phyloP scores from a whole-genome alignment of 2,797 vertebrate genomes.

The Phoebastria nigripes region DNA sequence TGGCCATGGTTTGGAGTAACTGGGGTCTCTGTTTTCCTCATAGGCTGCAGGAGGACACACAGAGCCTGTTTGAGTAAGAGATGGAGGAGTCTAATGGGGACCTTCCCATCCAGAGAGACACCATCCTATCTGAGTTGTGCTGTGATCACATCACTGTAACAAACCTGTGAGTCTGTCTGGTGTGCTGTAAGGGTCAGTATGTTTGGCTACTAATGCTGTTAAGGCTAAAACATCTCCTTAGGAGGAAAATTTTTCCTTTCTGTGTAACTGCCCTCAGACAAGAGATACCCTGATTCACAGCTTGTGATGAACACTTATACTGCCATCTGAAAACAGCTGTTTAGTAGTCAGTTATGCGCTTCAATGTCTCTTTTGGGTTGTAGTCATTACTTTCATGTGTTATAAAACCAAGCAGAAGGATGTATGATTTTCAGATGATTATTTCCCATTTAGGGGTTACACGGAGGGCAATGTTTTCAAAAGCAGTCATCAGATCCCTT shows the following conservation, averaged over 20 bases:
- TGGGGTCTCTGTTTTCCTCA: not conserved
- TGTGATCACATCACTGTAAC: not conserved
- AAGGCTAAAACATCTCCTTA: not conserved
- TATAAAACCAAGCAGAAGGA: not conserved
- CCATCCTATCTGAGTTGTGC: not conserved
- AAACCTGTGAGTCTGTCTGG: conserved; percentile 41
- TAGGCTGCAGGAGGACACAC: not conserved
- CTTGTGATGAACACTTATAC: not conserved
- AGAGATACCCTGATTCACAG: not conserved
- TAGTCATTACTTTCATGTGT: not conserved
- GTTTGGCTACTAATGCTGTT: not conserved
- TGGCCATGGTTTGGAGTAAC: not conserved
- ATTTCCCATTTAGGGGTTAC: not conserved
- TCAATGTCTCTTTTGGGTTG: not conserved
- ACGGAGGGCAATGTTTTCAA: not conserved
- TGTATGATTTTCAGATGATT: not conserved
- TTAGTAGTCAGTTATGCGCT: not conserved
- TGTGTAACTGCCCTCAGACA: not conserved
- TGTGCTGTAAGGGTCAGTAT: not conserved
- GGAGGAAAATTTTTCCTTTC: not conserved
- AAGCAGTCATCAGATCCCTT: not conserved
- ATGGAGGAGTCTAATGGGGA: conserved; percentile 21
- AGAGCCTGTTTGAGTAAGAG: not conserved
- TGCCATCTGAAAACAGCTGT: not conserved
- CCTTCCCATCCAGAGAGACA: not conserved